Conservation (phyloP, 2,797 vertebrate species). For the Oryzias dopingdopingensis region DNA sequence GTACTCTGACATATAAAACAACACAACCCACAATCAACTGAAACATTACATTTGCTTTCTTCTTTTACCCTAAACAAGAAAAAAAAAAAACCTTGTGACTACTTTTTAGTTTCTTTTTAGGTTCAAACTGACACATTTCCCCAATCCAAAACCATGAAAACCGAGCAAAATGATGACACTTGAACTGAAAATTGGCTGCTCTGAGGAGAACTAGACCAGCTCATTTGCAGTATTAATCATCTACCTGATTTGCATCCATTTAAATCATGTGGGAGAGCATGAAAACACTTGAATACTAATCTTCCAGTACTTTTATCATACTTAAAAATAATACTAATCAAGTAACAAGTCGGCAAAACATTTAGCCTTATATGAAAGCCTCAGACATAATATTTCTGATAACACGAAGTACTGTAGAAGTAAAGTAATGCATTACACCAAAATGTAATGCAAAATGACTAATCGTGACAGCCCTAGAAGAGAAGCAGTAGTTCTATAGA, state of each 20-base stretch:
- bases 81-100: no score
- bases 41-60: not conserved
- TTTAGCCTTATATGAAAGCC: no score
- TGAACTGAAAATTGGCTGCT: slow-evolving; percentile 22
- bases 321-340: not conserved
- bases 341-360: not conserved
- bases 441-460: no score
- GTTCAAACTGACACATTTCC: not conserved
- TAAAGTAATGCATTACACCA: no score
- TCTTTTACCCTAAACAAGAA: no score
- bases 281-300: not conserved
- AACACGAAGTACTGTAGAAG: no score
- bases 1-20: slow-evolving; percentile 18
- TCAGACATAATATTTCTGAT: no score
- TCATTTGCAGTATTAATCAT: slow-evolving; percentile 2
- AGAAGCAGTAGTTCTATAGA: no score
- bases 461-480: no score
- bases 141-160: slow-evolving; percentile 10
- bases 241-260: not conserved
- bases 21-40: slow-evolving; percentile 10
- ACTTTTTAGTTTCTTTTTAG: no score
- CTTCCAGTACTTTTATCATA: not conserved
- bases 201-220: slow-evolving; percentile 9
- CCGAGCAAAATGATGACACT: slow-evolving; percentile 1
- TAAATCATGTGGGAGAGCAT: not conserved